Percentiles rank a stretch among this genome's conserved stretches.
phyloP scores from a whole-genome alignment of 2,797 vertebrate genomes.

The Hoplostethus atlanticus region DNA sequence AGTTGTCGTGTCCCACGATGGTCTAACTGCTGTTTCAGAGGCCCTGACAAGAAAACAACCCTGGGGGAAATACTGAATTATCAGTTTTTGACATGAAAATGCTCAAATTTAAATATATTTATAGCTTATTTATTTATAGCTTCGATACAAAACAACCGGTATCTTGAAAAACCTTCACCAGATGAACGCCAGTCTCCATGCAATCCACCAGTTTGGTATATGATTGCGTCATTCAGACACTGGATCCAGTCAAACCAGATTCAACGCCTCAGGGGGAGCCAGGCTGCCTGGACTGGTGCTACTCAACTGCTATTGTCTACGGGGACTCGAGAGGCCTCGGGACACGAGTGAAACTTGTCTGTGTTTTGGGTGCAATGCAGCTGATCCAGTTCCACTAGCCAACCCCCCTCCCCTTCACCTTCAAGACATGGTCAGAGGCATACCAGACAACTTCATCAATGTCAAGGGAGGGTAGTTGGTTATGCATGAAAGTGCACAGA shows the following conservation, averaged over 20 bases:
- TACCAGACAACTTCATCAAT: not conserved
- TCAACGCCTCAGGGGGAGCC: not conserved
- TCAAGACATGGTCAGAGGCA: not conserved
- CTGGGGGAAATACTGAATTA: too few species aligned
- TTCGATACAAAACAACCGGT: too few species aligned
- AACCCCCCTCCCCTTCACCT: not conserved
- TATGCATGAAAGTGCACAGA: not conserved
- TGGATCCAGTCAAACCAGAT: constrained; percentile 1
- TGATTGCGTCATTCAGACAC: not conserved
- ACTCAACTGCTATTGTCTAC: not conserved
- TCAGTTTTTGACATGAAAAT: too few species aligned
- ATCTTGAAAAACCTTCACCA: too few species aligned
- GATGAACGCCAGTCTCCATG: not conserved
- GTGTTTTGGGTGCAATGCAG: too few species aligned
- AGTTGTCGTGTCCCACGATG: too few species aligned
- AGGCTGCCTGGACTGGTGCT: not conserved
- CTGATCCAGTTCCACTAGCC: not conserved
- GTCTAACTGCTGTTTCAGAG: too few species aligned
- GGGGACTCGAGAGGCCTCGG: not conserved
- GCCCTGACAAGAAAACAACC: too few species aligned
- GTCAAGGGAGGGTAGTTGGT: not conserved
- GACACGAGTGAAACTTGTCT: not conserved
- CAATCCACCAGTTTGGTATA: not conserved
- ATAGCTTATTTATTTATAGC: too few species aligned
- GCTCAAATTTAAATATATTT: too few species aligned